Base-by-base conservation (phyloP, 2,797 vertebrate genomes). In the Gymnoscopelus microlampas region DNA sequence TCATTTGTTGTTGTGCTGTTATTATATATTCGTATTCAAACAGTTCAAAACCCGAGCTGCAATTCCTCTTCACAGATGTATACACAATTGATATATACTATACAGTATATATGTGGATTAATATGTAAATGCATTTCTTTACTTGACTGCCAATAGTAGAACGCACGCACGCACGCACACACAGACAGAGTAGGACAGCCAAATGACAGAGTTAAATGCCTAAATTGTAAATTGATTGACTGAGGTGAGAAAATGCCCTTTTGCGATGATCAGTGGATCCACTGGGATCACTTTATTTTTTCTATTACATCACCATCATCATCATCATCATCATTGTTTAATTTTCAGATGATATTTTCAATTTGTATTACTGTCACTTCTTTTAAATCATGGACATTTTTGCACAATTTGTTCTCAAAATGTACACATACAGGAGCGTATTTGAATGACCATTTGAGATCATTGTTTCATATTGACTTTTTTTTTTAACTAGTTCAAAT, bases 341-440 rank as follows among this genome's bases (percentile, higher is more conserved):
- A 87, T 91, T 89, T 86, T 80, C 88, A 84, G 86, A 89, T 82
- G 84, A 89, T 85, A 87, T 89, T 87, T 82, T 83, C 67, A 78
- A 61, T 84, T 88, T 77, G 78, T 85, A 83, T 87, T 83, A 88
- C 85, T 86, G 83, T 91, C 89, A 90, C 86, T 88, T 89, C 85
- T 61, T 68, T 44, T 44, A 44, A 88, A 79, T 90, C 83, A 87
- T 90, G 89, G 80, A 90, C 86, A 91, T 89, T 79, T 87, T 90
- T 91, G 89, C 92, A 92, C 92, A 89, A 84, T 87, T 91, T 83
- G 80, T 90, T 91, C 83, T 93, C 90, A 89, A 92, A 93, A 93
- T 92, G 73, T 93, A 91, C 91, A 94, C 93, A 84, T 90, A 94
- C 90, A 91, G 84, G 87, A 91, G 92, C 87, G 88, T 93, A 91